Conservation (phyloP, 2,797 vertebrate genomes). For the Petrocephalus sullivani region DNA sequence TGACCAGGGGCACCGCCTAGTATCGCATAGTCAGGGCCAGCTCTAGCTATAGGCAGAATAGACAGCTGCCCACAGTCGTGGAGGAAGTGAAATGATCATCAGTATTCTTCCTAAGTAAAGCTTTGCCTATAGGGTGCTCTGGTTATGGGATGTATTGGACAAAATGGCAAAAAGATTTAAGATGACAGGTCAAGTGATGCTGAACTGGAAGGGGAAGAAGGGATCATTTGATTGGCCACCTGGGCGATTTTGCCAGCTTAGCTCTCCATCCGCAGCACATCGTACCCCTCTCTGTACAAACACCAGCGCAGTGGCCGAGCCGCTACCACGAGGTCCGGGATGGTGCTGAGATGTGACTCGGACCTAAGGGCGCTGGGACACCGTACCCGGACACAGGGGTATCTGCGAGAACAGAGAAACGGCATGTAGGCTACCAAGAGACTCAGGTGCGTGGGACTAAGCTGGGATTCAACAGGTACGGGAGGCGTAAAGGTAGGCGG, state of each 20-base stretch:
- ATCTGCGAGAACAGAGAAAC: not conserved
- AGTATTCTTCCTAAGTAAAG: no score
- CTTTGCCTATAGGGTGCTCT: no score
- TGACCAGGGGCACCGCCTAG: not conserved
- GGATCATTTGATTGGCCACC: not conserved
- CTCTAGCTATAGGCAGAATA: not conserved
- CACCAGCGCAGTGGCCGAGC: not conserved
- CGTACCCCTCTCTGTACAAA: not conserved
- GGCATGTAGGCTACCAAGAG: not conserved
- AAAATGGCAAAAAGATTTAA: not conserved
- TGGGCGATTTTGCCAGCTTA: not conserved
- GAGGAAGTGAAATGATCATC: no score
- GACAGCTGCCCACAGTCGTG: not conserved
- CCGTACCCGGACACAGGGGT: not conserved
- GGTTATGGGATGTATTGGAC: not conserved
- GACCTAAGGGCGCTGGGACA: not conserved
- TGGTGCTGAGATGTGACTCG: not conserved
- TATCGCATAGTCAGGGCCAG: not conserved
- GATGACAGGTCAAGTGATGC: not conserved
- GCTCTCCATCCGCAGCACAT: not conserved
- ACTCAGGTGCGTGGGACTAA: not conserved
- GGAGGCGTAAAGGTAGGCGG: not conserved
- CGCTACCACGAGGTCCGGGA: not conserved
- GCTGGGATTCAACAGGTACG: not conserved
- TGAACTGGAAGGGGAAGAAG: not conserved